These are phyloP conservation scores for Selene dorsalis DNA, from an alignment of 2,797 vertebrate genomes.

Conservation along the genomic window DNA sequence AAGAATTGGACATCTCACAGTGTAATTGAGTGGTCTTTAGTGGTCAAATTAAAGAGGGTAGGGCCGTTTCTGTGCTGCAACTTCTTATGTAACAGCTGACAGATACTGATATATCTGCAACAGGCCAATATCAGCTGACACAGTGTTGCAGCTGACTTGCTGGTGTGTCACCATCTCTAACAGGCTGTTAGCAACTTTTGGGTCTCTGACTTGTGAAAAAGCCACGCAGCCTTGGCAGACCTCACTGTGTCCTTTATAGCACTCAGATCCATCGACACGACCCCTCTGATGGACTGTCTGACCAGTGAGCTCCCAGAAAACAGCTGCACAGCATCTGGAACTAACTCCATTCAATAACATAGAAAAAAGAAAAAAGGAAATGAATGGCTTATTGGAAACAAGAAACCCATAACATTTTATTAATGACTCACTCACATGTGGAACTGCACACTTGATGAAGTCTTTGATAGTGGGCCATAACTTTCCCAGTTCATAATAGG, in stretches of 20 bases:
- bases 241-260: background rate
- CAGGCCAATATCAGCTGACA: background rate
- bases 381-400: conserved; percentile 47
- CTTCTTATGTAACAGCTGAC: background rate
- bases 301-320: conserved; percentile 26
- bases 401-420: conserved; percentile 52
- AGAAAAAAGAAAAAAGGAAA: no score
- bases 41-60: background rate
- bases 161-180: background rate
- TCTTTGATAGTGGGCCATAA: conserved; percentile 45
- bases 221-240: background rate
- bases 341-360: conserved; percentile 36
- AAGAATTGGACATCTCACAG: background rate
- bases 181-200: background rate
- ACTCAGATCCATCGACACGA: background rate
- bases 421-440: conserved; percentile 58
- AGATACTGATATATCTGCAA: background rate
- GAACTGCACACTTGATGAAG: conserved; percentile 46
- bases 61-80: background rate
- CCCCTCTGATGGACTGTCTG: conserved; percentile 5
- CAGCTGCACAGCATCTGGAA: conserved; percentile 44
- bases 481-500: conserved; percentile 45
- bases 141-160: background rate
- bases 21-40: background rate
- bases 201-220: background rate